A percentile compares a stretch with the other conserved stretches of the same genome.
phyloP scores from a whole-genome alignment of 1,140 invertebrate species.

The Pectinophora gossypiella region DNA sequence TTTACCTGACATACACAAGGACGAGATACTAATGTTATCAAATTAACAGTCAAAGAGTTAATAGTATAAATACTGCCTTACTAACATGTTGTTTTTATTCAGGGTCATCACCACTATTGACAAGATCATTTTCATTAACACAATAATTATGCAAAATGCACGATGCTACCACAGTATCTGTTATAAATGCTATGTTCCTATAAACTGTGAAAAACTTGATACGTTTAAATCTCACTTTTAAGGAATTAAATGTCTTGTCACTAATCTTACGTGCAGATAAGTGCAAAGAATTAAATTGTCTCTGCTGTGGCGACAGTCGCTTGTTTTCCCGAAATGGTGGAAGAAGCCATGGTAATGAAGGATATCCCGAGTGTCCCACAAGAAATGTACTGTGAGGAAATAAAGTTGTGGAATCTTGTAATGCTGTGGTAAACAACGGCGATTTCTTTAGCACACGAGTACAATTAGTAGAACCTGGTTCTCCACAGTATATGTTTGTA shows the following conservation, averaged over 20 bases:
- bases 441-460: slow-evolving; percentile 22
- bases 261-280: slow-evolving; percentile 38
- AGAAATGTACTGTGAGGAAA: slow-evolving; percentile 47
- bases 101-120: no score
- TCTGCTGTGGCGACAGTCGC: slow-evolving; percentile 42
- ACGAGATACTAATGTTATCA: no score
- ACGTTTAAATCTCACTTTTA: slow-evolving; percentile 43
- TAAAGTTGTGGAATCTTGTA: slow-evolving; percentile 32
- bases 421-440: slow-evolving; percentile 42
- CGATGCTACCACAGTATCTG: slow-evolving; percentile 48
- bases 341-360: slow-evolving; percentile 43
- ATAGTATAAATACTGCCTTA: slow-evolving; percentile 16
- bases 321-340: slow-evolving; percentile 51
- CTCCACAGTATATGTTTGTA: slow-evolving; percentile 47
- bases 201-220: slow-evolving; percentile 46
- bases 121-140: slow-evolving; percentile 41
- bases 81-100: no score
- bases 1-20: no score
- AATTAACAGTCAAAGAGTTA: not conserved
- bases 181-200: slow-evolving; percentile 54
- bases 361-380: slow-evolving; percentile 47
- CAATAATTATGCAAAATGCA: slow-evolving; percentile 57
- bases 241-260: slow-evolving; percentile 37
- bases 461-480: slow-evolving; percentile 45
- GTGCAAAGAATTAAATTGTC: slow-evolving; percentile 45